Evolutionary conservation across 2,797 vertebrate species (phyloP).

Genomic region (Rhyacichthys aspro): DNA sequence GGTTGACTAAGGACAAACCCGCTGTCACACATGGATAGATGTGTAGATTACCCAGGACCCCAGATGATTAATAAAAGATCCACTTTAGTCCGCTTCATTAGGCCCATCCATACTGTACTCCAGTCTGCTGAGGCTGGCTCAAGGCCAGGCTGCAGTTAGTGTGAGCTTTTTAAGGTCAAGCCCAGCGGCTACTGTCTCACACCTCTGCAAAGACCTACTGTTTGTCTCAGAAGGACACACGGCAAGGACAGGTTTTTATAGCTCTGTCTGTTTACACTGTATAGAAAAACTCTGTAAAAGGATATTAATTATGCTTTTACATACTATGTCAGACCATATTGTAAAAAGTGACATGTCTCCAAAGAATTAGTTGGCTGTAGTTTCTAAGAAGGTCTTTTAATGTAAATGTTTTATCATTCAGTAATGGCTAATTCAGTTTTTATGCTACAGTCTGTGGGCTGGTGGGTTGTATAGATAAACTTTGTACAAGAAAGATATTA

Average conservation of each 20-base stretch:
- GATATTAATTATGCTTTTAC: no score
- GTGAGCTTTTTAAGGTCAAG: constrained; percentile 32
- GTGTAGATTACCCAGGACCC: constrained; percentile 39
- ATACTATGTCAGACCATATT: no score
- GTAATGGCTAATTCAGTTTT: no score
- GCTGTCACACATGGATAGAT: constrained; percentile 27
- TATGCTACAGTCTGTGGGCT: no score
- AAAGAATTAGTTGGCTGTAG: no score
- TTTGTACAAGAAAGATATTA: no score
- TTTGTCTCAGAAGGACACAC: constrained; percentile 16
- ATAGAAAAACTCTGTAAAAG: neutral
- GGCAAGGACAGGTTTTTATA: constrained; percentile 12
- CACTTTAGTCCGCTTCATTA: constrained; percentile 49
- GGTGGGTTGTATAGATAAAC: no score
- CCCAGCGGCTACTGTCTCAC: constrained; percentile 32
- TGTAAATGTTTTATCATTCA: no score
- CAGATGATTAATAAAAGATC: constrained; percentile 49
- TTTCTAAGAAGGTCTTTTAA: no score
- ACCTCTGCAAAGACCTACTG: constrained; percentile 22
- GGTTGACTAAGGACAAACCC: constrained; percentile 23
- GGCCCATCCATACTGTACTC: constrained; percentile 40
- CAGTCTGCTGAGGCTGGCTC: constrained; percentile 34
- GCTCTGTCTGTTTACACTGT: neutral
- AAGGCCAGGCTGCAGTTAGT: constrained; percentile 37
- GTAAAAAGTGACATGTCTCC: no score